A percentile compares a stretch with the other conserved stretches of the same genome.
Evolutionary conservation across 1,140 invertebrate genomes (phyloP).

Genomic region (Diorhabda carinulata): DNA sequence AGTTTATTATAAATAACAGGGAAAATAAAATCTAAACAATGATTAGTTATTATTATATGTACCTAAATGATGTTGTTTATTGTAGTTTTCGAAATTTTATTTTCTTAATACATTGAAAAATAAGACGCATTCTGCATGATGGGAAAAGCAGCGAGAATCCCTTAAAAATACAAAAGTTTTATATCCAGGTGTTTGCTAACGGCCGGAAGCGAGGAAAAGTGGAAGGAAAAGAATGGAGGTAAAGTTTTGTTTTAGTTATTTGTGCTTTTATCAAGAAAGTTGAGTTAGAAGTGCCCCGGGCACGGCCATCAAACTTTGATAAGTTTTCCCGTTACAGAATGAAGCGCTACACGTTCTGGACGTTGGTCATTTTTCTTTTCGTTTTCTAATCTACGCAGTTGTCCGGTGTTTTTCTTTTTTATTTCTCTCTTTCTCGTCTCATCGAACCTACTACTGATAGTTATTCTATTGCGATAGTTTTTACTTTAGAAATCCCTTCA

Average conservation of each 20-base stretch:
- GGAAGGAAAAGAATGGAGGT: slow-evolving; percentile 21
- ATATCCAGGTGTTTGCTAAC: slow-evolving; percentile 15
- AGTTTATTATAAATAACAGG: no score
- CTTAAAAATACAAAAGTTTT: slow-evolving; percentile 16
- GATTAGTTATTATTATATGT: no score
- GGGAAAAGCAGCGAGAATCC: neutral
- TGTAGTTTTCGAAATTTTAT: no score
- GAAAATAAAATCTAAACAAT: no score
- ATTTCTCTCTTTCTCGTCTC: slow-evolving; percentile 5
- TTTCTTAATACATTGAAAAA: neutral
- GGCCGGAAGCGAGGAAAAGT: slow-evolving; percentile 4
- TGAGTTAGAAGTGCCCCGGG: slow-evolving; percentile 36
- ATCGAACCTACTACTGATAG: neutral
- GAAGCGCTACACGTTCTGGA: slow-evolving; percentile 42
- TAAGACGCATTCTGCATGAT: neutral
- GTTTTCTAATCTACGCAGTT: slow-evolving; percentile 50
- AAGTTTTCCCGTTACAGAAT: slow-evolving; percentile 43
- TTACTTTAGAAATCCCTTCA: neutral
- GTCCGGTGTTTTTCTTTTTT: slow-evolving; percentile 25
- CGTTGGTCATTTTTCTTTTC: slow-evolving; percentile 54
- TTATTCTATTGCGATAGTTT: neutral
- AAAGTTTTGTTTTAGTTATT: slow-evolving; percentile 46
- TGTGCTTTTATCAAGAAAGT: slow-evolving; percentile 48
- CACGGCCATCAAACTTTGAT: slow-evolving; percentile 48
- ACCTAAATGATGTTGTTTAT: no score